phyloP scores from a whole-genome alignment of 2,888 invertebrate genomes.

The Erebia epiphron region DNA sequence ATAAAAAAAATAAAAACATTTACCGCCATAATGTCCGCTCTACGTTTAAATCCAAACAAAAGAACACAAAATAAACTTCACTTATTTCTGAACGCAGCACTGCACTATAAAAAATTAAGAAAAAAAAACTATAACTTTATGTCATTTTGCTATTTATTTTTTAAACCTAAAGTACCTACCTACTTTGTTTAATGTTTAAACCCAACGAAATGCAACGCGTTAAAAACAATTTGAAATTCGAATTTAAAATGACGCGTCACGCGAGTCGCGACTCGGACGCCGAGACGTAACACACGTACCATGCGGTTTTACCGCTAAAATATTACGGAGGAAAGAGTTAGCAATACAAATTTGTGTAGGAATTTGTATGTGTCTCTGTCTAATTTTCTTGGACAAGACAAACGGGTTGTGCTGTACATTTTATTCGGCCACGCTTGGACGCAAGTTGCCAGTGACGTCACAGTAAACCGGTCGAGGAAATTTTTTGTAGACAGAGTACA shows the following conservation, averaged over 20 bases:
- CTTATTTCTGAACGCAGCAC: slow-evolving; percentile 32
- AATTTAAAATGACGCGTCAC: slow-evolving; percentile 52
- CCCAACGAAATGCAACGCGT: slow-evolving; percentile 32
- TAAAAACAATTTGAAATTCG: slow-evolving; percentile 46
- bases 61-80: slow-evolving; percentile 33
- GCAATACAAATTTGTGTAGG: not conserved
- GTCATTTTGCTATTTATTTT: slow-evolving; percentile 29
- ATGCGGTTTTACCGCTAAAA: slow-evolving; percentile 8
- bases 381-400: slow-evolving; percentile 48
- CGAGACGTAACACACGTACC: slow-evolving; percentile 25
- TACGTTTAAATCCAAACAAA: slow-evolving; percentile 31
- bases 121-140: slow-evolving; percentile 18
- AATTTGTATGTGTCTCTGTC: slow-evolving; percentile 8
- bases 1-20: slow-evolving; percentile 40
- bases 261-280: slow-evolving; percentile 42
- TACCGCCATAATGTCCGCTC: slow-evolving; percentile 49
- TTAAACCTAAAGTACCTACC: slow-evolving; percentile 30
- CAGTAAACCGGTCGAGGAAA: slow-evolving; percentile 29
- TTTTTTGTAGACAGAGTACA: slow-evolving; percentile 25
- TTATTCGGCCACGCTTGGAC: slow-evolving; percentile 23
- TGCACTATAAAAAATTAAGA: slow-evolving; percentile 27
- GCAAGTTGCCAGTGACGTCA: slow-evolving; percentile 33
- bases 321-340: not conserved
- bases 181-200: no score
- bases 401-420: slow-evolving; percentile 47